These are phyloP conservation scores for Bombus waltoni DNA, from an alignment of 1,140 invertebrate genomes.

Conservation along the genomic window DNA sequence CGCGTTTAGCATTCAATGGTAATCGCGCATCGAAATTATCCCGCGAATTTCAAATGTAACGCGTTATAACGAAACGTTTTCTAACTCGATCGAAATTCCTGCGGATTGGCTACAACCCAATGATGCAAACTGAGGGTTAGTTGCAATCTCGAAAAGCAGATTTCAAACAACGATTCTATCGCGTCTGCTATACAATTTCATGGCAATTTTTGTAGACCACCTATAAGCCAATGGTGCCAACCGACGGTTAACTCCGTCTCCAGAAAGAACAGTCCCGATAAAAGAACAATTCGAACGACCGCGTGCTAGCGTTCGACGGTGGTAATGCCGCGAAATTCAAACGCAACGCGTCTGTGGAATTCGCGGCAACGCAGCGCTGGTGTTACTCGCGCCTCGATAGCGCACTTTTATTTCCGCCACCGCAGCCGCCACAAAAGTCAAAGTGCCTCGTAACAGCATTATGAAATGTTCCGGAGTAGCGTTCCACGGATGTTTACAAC, in stretches of 20 bases:
- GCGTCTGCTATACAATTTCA: no score
- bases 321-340: not conserved
- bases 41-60: not conserved
- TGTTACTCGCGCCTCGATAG: conserved; percentile 61
- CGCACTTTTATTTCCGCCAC: conserved; percentile 63
- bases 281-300: not conserved
- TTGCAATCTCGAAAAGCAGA: no score
- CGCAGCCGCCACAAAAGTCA: conserved; percentile 59
- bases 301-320: not conserved
- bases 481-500: conserved; percentile 67
- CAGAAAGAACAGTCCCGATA: not conserved
- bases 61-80: not conserved
- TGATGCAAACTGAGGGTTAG: no score
- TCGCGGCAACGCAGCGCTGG: conserved; percentile 45
- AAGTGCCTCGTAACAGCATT: conserved; percentile 71
- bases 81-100: not conserved
- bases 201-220: not conserved
- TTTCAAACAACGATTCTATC: no score
- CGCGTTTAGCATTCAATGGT: no score
- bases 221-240: no score
- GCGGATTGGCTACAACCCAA: not conserved
- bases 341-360: not conserved
- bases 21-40: not conserved
- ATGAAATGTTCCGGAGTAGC: conserved; percentile 70
- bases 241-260: no score